phyloP scores from a whole-genome alignment of 1,140 invertebrate species.

The Trichoplusia ni region DNA sequence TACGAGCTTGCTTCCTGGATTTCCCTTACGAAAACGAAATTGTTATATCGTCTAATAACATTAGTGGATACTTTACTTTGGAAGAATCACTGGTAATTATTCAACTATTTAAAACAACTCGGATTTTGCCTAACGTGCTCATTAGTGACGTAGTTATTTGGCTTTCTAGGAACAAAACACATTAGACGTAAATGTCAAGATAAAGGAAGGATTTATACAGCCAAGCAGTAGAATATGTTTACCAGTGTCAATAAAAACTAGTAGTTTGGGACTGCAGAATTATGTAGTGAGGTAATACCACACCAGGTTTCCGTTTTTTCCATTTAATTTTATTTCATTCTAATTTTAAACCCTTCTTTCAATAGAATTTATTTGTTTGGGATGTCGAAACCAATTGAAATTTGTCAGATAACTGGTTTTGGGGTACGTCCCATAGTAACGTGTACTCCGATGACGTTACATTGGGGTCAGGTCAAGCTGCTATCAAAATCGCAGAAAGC shows the following conservation, averaged over 20 bases:
- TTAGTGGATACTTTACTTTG: slow-evolving; percentile 67
- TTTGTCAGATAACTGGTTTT: slow-evolving; percentile 63
- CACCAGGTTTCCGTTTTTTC: neutral
- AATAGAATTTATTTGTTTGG: slow-evolving; percentile 67
- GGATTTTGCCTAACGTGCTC: no score
- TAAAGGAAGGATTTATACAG: slow-evolving; percentile 67
- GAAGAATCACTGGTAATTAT: slow-evolving; percentile 54
- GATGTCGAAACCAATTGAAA: slow-evolving; percentile 54
- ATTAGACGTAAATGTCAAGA: slow-evolving; percentile 54
- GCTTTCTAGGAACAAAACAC: slow-evolving; percentile 55
- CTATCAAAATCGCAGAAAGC: slow-evolving; percentile 56
- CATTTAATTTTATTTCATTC: no score
- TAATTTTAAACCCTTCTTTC: no score
- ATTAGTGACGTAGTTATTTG: no score
- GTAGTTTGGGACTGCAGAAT: slow-evolving; percentile 59
- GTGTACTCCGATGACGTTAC: slow-evolving; percentile 55
- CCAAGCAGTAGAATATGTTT: slow-evolving; percentile 58
- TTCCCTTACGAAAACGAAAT: slow-evolving; percentile 61
- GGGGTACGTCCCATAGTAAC: slow-evolving; percentile 72
- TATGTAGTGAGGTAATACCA: slow-evolving; percentile 54
- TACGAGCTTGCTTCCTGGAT: slow-evolving; percentile 66
- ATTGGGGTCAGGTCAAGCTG: slow-evolving; percentile 71
- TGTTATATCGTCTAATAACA: slow-evolving; percentile 53
- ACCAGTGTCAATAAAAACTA: slow-evolving; percentile 58
- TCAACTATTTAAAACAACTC: no score